phyloP scores from a whole-genome alignment of 30 jellyfish, hydroid and myxozoan species.

The Chrysaora quinquecirrha region DNA sequence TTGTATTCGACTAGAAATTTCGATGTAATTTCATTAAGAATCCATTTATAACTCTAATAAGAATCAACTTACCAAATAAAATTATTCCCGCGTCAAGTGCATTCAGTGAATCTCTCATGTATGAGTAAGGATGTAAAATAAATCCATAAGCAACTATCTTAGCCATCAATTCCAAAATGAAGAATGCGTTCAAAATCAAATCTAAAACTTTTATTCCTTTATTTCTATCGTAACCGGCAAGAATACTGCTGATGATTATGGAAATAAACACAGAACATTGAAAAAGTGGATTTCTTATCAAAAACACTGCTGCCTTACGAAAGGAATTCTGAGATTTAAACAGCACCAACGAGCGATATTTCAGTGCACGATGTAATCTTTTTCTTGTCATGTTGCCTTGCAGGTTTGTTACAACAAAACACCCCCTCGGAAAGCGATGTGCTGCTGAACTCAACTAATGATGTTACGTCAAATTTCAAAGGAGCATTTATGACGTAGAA shows the following conservation, averaged over 20 bases:
- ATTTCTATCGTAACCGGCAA: neutral
- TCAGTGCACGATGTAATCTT: neutral
- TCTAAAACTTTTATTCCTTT: neutral
- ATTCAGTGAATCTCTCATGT: slow-evolving; percentile 75
- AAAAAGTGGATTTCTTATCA: slow-evolving; percentile 48
- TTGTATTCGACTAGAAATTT: too few relatives aligned
- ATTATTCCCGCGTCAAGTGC: slow-evolving; percentile 66
- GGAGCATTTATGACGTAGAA: too few relatives aligned
- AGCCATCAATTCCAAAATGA: slow-evolving; percentile 61
- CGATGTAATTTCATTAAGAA: too few relatives aligned
- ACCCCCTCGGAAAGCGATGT: too few relatives aligned
- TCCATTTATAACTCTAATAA: too few relatives aligned
- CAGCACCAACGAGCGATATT: slow-evolving; percentile 56
- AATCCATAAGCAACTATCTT: slow-evolving; percentile 77
- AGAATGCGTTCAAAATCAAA: slow-evolving; percentile 26
- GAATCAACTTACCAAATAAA: slow-evolving; percentile 32
- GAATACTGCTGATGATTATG: slow-evolving; percentile 57
- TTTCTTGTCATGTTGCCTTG: neutral
- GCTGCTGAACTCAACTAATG: too few relatives aligned
- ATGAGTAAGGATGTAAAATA: slow-evolving; percentile 61
- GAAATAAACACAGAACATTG: slow-evolving; percentile 10
- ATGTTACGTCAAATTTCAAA: too few relatives aligned
- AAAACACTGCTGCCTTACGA: slow-evolving; percentile 20
- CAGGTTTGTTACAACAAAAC: too few relatives aligned
- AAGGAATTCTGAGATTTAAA: slow-evolving; percentile 42